phyloP scores from a whole-genome alignment of 2,888 invertebrate species.

The Dichetophora obliterata region DNA sequence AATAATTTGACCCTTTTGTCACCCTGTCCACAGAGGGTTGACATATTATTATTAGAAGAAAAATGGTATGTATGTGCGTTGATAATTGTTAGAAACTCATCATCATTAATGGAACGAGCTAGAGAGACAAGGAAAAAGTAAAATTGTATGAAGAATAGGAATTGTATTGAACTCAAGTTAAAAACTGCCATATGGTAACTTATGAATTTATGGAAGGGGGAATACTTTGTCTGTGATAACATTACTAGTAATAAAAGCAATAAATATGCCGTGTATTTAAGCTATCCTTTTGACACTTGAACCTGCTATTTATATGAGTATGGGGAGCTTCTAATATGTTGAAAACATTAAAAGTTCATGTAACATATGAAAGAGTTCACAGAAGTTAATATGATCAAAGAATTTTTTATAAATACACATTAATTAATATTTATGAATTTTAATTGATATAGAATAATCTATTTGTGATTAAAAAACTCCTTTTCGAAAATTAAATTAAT shows the following conservation, averaged over 20 bases:
- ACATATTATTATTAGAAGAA: not conserved
- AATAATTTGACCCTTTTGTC: constrained; percentile 32
- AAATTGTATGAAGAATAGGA: not conserved
- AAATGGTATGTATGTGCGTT: not conserved
- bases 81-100: constrained; percentile 28
- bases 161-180: not conserved
- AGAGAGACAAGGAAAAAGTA: not conserved
- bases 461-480: too few relatives aligned
- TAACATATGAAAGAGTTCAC: constrained; percentile 33
- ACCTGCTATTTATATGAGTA: not conserved
- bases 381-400: not conserved
- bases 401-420: not conserved
- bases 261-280: constrained; percentile 13
- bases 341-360: not conserved
- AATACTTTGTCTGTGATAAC: not conserved
- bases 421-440: too few relatives aligned
- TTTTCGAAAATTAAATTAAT: too few relatives aligned
- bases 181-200: constrained; percentile 26
- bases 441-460: too few relatives aligned
- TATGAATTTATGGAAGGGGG: not conserved
- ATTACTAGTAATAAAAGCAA: not conserved
- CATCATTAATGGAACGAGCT: constrained; percentile 28
- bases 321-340: not conserved
- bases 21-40: constrained; percentile 21
- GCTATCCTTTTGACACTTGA: constrained; percentile 35